These are phyloP conservation scores for Meriones psammophilus DNA, from an alignment of 2,797 vertebrate genomes.

Conservation along the genomic window DNA sequence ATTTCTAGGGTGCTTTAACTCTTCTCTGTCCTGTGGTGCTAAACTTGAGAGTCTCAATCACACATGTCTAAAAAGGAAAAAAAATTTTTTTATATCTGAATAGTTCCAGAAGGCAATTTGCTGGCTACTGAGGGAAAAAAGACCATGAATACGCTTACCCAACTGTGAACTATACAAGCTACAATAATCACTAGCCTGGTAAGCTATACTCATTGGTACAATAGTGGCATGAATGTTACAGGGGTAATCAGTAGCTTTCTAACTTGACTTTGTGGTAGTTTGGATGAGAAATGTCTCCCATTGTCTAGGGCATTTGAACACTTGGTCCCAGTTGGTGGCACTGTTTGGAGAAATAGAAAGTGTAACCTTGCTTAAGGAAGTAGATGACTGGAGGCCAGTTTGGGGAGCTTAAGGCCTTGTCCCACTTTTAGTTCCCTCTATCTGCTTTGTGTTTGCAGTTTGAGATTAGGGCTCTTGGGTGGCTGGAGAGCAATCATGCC, in stretches of 20 bases:
- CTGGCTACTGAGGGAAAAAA: neutral
- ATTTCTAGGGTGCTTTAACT: neutral
- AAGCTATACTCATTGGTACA: neutral
- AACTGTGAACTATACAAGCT: neutral
- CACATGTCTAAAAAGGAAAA: neutral
- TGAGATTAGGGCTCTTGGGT: neutral
- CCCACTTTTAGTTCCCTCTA: neutral
- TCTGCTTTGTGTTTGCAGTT: neutral
- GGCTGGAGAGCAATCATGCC: neutral
- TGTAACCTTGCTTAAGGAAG: neutral
- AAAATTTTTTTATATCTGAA: constrained; percentile 7
- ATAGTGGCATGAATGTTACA: neutral
- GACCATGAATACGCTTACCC: neutral
- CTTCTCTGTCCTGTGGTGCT: neutral
- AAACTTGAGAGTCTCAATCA: neutral
- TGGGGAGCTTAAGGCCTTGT: neutral
- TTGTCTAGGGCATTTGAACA: neutral
- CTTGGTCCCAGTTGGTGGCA: neutral
- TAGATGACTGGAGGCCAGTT: neutral
- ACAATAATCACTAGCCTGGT: neutral
- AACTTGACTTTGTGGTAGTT: neutral
- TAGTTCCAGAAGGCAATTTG: neutral
- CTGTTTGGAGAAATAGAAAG: neutral
- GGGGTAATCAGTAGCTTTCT: neutral
- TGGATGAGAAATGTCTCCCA: neutral